Conservation (phyloP, 2,888 invertebrate species). For the Folsomia candida region DNA sequence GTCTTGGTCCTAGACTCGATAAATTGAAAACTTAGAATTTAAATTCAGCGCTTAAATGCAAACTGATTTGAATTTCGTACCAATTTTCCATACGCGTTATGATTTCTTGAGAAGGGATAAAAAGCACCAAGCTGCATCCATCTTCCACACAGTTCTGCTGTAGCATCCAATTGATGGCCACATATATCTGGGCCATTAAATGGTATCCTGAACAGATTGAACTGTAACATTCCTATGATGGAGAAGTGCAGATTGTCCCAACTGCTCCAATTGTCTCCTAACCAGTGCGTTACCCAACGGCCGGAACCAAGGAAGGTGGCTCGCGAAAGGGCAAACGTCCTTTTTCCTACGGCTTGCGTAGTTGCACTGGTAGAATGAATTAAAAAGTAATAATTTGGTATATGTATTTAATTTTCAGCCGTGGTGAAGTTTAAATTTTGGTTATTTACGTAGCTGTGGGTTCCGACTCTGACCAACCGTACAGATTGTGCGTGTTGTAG, state of each 20-base stretch:
- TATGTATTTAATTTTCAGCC: background rate
- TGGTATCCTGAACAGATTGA: conserved; percentile 34
- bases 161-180: conserved; percentile 46
- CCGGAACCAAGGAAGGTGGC: conserved; percentile 75
- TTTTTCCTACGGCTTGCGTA: conserved; percentile 41
- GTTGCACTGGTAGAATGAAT: background rate
- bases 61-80: background rate
- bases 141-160: background rate
- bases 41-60: background rate
- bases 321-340: conserved; percentile 75
- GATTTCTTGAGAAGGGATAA: conserved; percentile 55
- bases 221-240: conserved; percentile 51
- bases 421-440: background rate
- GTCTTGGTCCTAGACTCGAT: conserved; percentile 36
- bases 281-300: conserved; percentile 73
- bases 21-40: background rate
- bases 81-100: conserved; percentile 48
- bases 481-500: conserved; percentile 53
- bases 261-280: conserved; percentile 54
- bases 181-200: conserved; percentile 55
- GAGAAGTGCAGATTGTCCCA: conserved; percentile 53
- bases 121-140: conserved; percentile 53
- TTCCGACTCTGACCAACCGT: conserved; percentile 50
- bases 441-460: conserved; percentile 31
- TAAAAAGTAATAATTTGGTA: no score